Evolutionary conservation across 2,113 vertebrate genomes (phyloP).

Genomic region (Nycticorax nycticorax): DNA sequence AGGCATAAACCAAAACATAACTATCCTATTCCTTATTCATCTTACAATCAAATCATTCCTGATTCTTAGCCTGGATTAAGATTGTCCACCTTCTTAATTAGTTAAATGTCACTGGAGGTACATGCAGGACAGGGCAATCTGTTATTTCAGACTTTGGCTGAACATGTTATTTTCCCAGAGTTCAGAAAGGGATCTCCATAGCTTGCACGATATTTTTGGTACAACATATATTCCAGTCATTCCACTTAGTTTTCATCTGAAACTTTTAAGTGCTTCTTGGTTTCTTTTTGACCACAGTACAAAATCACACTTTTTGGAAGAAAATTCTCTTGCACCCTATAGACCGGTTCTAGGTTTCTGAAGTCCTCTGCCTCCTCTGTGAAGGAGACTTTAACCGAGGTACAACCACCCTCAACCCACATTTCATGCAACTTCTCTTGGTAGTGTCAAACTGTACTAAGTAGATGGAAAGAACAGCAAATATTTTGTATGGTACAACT

Average conservation of each 20-base stretch:
- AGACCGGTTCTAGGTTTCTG: neutral
- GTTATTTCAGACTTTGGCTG: neutral
- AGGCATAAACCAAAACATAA: neutral
- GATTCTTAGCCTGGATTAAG: neutral
- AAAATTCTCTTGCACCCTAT: neutral
- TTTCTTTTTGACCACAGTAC: neutral
- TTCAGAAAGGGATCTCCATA: neutral
- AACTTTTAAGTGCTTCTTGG: neutral
- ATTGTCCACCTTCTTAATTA: neutral
- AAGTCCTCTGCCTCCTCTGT: neutral
- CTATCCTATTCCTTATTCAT: neutral
- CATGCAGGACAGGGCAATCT: neutral
- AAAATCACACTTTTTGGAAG: neutral
- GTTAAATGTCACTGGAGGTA: neutral
- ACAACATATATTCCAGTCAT: neutral
- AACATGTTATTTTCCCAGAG: neutral
- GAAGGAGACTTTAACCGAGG: neutral
- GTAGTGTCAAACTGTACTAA: neutral
- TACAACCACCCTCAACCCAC: neutral
- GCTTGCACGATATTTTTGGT: neutral
- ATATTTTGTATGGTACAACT: neutral
- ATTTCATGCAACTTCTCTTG: neutral
- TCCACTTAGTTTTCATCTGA: neutral
- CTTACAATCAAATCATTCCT: neutral
- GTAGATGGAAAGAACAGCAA: neutral